Base-by-base conservation (phyloP, 1,140 invertebrate species). In the Drosophila littoralis region DNA sequence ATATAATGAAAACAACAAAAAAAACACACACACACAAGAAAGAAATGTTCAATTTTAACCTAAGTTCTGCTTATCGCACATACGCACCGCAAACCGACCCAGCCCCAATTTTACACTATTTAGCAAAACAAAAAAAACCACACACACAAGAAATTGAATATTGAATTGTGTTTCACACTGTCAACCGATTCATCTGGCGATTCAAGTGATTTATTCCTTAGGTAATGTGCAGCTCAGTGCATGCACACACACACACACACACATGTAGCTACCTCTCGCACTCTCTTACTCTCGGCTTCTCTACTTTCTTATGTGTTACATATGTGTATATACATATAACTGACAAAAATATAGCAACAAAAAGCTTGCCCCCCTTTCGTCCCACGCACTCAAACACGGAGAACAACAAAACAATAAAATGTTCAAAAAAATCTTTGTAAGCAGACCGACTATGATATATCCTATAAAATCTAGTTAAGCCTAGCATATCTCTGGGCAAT, bases 131-230 rank as follows among this genome's bases (percentile, higher is more conserved):
- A 65, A 32, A 15, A 12, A 7, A 38, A 51, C 35, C 38, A 60
- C 22, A 28, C 22, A 5, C 22, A 28, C 22, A 28, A 28, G 22
- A 78, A 67, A 78, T 75, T 77, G 82, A 86, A 86, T 85, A 82
- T 85, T 86, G 79, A 85, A 74, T 86, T 78, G 69, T 86, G 72
- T 77, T 67, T 59, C 50, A 83, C 65, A 58, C 59, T 79, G 75
- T 64, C 78, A 80, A 43, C 36, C 58, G 54, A 40, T 51, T 50
- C 50, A 43, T 61, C 50, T 74, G 57, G 46, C 45, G 52, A 63
- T 84, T 70, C 68, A 81, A 85, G 82, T 84, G 82, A 84, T 81
- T 84, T 85, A 86, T 79, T 86, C 71, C 71, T 79, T 79, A 60
- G 68, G 68, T 79, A 84, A 83, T 79, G 81, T 83, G 64, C 81